Evolutionary conservation across 2,113 vertebrate genomes (phyloP).

Genomic region (Amphiprion ocellaris): DNA sequence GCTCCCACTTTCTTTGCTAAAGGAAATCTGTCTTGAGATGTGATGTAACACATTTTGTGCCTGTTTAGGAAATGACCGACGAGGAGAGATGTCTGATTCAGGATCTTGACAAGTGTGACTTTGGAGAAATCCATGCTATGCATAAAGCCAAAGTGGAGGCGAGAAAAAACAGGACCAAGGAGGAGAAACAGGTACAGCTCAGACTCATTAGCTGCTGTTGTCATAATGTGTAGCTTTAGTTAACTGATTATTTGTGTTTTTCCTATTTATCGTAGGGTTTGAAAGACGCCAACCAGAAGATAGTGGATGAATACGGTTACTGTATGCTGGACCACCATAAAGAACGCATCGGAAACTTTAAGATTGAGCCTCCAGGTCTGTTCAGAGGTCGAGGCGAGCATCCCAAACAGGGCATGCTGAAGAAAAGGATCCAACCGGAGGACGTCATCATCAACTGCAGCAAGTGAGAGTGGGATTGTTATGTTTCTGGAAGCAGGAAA

Average conservation of each 20-base stretch:
- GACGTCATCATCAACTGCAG: slow-evolving; percentile 84
- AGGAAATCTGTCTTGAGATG: background rate
- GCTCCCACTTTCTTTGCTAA: too few species aligned
- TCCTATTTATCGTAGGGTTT: slow-evolving; percentile 51
- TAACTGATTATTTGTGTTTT: background rate
- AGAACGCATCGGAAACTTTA: slow-evolving; percentile 83
- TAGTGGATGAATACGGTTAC: slow-evolving; percentile 81
- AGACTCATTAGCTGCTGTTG: background rate
- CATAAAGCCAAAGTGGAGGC: slow-evolving; percentile 84
- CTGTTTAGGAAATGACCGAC: slow-evolving; percentile 82
- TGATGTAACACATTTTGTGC: slow-evolving; percentile 6
- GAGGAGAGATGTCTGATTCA: slow-evolving; percentile 80
- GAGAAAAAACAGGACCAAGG: slow-evolving; percentile 81
- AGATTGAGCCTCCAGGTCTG: slow-evolving; percentile 79
- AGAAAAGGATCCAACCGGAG: slow-evolving; percentile 84
- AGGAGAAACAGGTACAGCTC: slow-evolving; percentile 82
- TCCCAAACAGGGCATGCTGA: slow-evolving; percentile 83
- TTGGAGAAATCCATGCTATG: slow-evolving; percentile 81
- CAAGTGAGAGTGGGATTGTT: slow-evolving; percentile 55
- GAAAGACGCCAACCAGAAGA: slow-evolving; percentile 82
- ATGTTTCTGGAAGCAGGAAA: accelerated
- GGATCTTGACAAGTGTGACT: slow-evolving; percentile 85
- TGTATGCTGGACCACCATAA: slow-evolving; percentile 79
- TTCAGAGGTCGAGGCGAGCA: slow-evolving; percentile 82
- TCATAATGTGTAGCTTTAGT: too few species aligned